phyloP scores from a whole-genome alignment of 1,140 invertebrate species.

The Diuraphis noxia region DNA sequence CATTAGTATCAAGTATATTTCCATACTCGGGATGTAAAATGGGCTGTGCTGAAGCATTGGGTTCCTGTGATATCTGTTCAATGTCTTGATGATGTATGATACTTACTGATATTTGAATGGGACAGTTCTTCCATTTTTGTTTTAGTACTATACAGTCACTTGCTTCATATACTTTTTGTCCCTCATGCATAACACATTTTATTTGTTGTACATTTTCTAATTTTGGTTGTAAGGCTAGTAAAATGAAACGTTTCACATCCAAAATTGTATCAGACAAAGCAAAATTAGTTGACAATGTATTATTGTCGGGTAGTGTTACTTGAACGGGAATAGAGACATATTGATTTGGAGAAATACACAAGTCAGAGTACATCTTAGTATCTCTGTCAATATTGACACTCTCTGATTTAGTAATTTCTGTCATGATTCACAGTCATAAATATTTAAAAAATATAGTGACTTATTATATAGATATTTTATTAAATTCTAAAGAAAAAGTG shows the following conservation, averaged over 20 bases:
- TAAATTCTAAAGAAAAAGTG: background rate
- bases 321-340: background rate
- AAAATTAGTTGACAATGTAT: background rate
- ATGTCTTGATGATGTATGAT: background rate
- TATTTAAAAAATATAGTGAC: background rate
- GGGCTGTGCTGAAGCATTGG: background rate
- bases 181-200: background rate
- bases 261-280: constrained; percentile 28
- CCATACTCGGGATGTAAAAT: background rate
- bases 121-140: background rate
- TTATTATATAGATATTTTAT: background rate
- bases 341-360: background rate
- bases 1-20: background rate
- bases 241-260: constrained; percentile 22
- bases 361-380: background rate
- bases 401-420: background rate
- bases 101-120: background rate
- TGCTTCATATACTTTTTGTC: background rate
- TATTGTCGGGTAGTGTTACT: background rate
- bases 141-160: background rate
- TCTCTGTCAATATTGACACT: background rate
- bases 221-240: background rate
- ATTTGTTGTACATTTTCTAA: constrained; percentile 37
- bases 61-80: background rate
- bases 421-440: background rate